A percentile compares a stretch with the other conserved stretches of the same genome.
These are phyloP conservation scores for Porites divaricata DNA, from an alignment of 92 coral and sea anemone species.

Conservation along the genomic window DNA sequence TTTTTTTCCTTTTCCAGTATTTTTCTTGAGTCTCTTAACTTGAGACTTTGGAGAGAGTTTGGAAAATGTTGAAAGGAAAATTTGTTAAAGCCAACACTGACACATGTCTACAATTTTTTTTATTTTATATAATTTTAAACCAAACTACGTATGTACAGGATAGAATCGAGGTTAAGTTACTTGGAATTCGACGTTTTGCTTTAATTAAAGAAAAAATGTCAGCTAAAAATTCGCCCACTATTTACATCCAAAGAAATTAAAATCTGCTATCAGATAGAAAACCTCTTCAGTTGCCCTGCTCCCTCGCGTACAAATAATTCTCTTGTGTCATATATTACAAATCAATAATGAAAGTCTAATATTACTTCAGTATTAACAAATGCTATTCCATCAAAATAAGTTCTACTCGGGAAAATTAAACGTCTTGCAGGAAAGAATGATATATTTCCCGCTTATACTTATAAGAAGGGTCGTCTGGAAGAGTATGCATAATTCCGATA, in stretches of 20 bases:
- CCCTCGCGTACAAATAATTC: neutral
- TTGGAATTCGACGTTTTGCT: no score
- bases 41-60: no score
- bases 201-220: no score
- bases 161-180: neutral
- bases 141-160: neutral
- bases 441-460: no score
- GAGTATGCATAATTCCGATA: no score
- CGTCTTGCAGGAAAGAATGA: neutral
- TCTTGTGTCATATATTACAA: slow-evolving; percentile 10
- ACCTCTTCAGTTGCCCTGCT: neutral
- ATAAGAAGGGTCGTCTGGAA: no score
- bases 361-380: neutral
- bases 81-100: neutral
- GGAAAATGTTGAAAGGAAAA: no score
- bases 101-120: no score
- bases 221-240: neutral
- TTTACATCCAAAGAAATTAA: neutral
- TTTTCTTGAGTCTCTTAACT: no score
- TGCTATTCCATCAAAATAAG: neutral
- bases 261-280: neutral
- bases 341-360: slow-evolving; percentile 11
- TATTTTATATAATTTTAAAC: neutral
- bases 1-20: no score
- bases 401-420: neutral